These are phyloP conservation scores for Hypsibius dujardini DNA, from an alignment of 1,140 invertebrate species.

Conservation along the genomic window DNA sequence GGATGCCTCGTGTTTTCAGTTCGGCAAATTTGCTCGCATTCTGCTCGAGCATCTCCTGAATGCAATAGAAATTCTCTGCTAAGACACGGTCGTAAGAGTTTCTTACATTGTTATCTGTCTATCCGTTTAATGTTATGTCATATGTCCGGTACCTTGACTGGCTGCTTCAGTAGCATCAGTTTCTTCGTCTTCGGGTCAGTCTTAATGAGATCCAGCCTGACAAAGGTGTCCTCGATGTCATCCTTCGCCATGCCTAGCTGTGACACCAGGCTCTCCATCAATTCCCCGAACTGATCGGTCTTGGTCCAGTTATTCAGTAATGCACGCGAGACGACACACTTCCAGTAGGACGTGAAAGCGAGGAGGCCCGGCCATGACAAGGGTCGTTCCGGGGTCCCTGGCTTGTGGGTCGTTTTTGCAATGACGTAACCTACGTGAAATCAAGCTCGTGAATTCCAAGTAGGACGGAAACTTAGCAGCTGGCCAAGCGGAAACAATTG, in stretches of 20 bases:
- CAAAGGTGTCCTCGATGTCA: constrained; percentile 12
- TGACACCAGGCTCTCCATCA: not conserved
- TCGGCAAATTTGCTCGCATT: not conserved
- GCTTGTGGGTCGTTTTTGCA: constrained; percentile 1
- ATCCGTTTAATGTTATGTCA: no score
- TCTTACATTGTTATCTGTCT: no score
- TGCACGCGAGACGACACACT: constrained; percentile 1
- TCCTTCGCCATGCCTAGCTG: constrained; percentile 13
- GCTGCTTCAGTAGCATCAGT: not conserved
- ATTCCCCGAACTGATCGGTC: not conserved
- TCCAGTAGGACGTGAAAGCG: constrained; percentile 9
- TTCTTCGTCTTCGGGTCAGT: constrained; percentile 14
- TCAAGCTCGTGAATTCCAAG: not conserved
- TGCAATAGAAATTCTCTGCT: not conserved
- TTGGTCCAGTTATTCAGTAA: not conserved
- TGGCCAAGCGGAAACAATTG: no score
- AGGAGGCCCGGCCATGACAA: not conserved
- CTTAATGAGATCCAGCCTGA: constrained; percentile 6
- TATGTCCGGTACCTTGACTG: not conserved
- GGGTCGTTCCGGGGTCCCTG: constrained; percentile 7
- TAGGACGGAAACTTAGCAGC: not conserved
- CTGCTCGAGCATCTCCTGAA: not conserved
- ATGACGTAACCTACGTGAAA: not conserved
- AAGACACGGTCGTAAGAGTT: no score
- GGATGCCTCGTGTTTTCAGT: not conserved